A percentile compares a stretch with the other conserved stretches of the same genome.
phyloP scores from a whole-genome alignment of 2,888 invertebrate genomes.

The Yponomeuta malinellus region DNA sequence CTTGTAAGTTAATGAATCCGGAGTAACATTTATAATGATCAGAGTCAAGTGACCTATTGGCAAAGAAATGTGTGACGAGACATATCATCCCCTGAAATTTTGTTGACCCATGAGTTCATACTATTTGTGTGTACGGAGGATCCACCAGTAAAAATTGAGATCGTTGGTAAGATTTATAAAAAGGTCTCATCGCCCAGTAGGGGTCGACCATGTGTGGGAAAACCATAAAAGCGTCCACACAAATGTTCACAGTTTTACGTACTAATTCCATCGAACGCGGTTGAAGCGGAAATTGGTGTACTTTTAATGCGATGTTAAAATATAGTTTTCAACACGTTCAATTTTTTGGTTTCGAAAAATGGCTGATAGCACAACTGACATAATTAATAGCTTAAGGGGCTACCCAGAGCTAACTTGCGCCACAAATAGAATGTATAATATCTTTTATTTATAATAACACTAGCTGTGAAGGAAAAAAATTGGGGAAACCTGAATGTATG shows the following conservation, averaged over 20 bases:
- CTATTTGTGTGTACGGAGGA: not conserved
- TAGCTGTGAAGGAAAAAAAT: no score
- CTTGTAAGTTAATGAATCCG: no score
- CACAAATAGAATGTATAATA: no score
- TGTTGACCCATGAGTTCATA: not conserved
- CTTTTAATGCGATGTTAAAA: not conserved
- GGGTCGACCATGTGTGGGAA: constrained; percentile 13
- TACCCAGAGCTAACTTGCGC: no score
- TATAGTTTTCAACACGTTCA: no score
- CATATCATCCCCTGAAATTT: not conserved
- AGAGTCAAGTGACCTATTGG: not conserved
- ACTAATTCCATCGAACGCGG: not conserved
- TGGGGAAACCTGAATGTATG: no score
- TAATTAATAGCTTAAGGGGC: no score
- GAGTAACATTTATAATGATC: no score
- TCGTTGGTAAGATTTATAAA: not conserved
- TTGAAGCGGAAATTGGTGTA: not conserved
- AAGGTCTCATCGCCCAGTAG: constrained; percentile 7
- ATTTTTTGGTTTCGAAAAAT: no score
- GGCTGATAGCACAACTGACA: no score
- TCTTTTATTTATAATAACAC: no score
- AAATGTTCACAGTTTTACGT: not conserved
- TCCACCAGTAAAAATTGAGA: not conserved
- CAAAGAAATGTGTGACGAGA: not conserved
- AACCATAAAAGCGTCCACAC: constrained; percentile 9